Base-by-base conservation (phyloP, 2,797 vertebrate species). In the Sebastes cheni region DNA sequence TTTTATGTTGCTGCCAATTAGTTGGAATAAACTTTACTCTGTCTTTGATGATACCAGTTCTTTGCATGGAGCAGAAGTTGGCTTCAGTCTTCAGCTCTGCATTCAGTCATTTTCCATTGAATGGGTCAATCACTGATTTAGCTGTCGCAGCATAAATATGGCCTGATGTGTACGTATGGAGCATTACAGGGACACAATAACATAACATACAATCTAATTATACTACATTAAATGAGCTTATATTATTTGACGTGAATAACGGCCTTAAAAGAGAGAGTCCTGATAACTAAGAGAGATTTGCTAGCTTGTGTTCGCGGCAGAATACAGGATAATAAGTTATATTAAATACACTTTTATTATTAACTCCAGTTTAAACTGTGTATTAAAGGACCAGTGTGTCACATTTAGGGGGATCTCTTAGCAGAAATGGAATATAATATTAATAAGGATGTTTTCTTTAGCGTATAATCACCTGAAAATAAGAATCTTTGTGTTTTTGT, bases 1-100 rank as follows among this genome's bases (percentile, higher is more conserved):
- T 93, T 94, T 94, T 90, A 91, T 94, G 90, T 91, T 89, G 81
- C 80, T 95, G 81, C 92, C 90, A 93, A 91, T 94, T 94, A 93
- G 83, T 81, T 86, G 83, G 82, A 90, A 88, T 90, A 91, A 92
- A 93, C 88, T 90, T 94, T 86, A 89, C 84, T 84, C 39, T 87
- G 81, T 82, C 81, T 92, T 92, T 90, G 85, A 91, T 86, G 65
- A 86, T 77, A 82, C 16, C 36, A 68, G 79, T 7, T 87, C 79
- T 86, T 90, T 80, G 58, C 73, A 69, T 50, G n/a, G 74, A 71
- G 60, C 36, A 64, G 61, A 80, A 76, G 78, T 81, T 75, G 70
- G 67, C 60, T 72, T 16, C 13, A 77, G 50, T 67, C 66, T 58
- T 61, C 61, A 27, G 22, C 0, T 0, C 39, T 14, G 30, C 22